These are phyloP conservation scores for Heliconius charithonia DNA, from an alignment of 2,888 invertebrate genomes.

Conservation along the genomic window DNA sequence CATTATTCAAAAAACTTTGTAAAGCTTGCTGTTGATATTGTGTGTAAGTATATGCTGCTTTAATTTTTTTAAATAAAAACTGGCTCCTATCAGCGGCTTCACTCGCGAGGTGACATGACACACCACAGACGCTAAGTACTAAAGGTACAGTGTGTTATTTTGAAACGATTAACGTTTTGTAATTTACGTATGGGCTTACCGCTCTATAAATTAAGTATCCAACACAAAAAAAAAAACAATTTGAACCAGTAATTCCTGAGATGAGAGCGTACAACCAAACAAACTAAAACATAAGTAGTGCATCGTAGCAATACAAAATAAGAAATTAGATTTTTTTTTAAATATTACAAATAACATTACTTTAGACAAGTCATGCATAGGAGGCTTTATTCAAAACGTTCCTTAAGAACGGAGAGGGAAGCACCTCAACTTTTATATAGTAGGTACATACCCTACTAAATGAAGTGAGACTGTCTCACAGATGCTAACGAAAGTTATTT, in stretches of 20 bases:
- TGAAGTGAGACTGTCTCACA: constrained; percentile 77
- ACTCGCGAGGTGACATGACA: not conserved
- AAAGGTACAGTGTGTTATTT: no score
- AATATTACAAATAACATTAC: not conserved
- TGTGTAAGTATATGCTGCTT: not conserved
- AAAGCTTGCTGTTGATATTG: constrained; percentile 46
- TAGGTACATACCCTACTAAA: constrained; percentile 70
- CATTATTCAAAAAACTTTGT: constrained; percentile 74
- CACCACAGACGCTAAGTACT: no score
- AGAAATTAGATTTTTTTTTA: not conserved
- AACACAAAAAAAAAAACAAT: no score
- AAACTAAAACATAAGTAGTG: no score
- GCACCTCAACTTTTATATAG: constrained; percentile 77
- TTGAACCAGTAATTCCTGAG: no score
- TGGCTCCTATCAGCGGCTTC: not conserved
- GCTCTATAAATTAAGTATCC: no score
- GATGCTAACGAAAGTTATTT: constrained; percentile 63
- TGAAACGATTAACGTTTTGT: no score
- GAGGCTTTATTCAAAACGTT: constrained; percentile 73
- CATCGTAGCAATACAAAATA: no score
- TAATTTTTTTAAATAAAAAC: not conserved
- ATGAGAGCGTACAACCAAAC: no score
- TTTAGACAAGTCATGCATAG: constrained; percentile 52
- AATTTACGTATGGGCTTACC: no score
- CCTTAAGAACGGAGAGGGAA: constrained; percentile 74